phyloP scores from a whole-genome alignment of 2,113 vertebrate genomes.

The Felis chaus region DNA sequence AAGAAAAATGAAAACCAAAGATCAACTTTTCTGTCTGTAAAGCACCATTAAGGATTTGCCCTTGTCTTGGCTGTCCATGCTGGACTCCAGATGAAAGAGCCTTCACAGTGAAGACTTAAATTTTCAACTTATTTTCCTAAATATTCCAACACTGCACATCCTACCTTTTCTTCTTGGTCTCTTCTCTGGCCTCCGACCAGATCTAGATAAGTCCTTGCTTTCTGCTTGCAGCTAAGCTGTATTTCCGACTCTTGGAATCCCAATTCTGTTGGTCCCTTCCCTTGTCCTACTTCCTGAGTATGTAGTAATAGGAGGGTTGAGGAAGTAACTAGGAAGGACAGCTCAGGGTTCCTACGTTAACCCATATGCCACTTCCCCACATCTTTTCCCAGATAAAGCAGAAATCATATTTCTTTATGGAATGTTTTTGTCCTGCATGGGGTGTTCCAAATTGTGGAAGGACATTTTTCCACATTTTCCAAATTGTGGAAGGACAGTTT shows the following conservation, averaged over 20 bases:
- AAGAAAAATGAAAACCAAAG: conserved; percentile 14
- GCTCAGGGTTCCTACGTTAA: background rate
- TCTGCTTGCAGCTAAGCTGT: background rate
- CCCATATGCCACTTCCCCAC: background rate
- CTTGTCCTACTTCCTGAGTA: background rate
- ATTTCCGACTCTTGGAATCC: background rate
- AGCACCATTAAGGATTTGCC: background rate
- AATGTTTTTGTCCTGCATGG: background rate
- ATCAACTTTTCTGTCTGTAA: background rate
- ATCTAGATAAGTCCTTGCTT: background rate
- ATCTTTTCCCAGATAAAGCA: background rate
- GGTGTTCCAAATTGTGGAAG: background rate
- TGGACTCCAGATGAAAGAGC: background rate
- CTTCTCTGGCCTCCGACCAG: background rate
- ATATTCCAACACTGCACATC: background rate
- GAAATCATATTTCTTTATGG: background rate
- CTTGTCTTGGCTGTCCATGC: background rate
- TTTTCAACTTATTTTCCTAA: background rate
- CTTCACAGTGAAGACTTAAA: background rate
- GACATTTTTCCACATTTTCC: background rate
- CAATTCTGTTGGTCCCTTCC: background rate
- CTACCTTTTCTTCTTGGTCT: background rate
- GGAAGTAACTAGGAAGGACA: background rate
- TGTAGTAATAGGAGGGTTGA: background rate
- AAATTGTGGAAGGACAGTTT: background rate